Evolutionary conservation across 37 sponge, comb jelly and placozoan species (phyloP), one percentile per base, ranked within the genome.

Genomic region (Diacarnus erythraeanus): DNA sequence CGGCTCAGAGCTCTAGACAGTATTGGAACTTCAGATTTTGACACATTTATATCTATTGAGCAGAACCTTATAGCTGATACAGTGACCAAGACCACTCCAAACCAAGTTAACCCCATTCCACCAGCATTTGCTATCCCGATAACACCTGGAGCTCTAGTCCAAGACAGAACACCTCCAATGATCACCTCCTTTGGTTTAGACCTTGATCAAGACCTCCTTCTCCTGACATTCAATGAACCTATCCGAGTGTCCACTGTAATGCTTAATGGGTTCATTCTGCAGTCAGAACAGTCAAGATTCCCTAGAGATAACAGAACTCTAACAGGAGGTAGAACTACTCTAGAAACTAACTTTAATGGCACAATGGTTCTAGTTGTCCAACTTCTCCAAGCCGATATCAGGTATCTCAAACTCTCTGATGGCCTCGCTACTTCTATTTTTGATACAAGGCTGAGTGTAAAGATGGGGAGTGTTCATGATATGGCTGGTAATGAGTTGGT

Each of bases 201-300:
- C 42, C 61, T 95, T 39, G 77, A 87, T 58, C 23, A 31, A 8
- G 90, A 92, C 54, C 34, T 77, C 18, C 59, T 96, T 23, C 35
- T 17, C 6, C 73, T 96, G 36, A 80, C 75, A 3, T 96, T 96
- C 69, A 73, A 84, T 72, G 94, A 96, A 74, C 94, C 94, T 22
- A 85, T 96, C 29, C 64, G 93, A 33, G 82, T 87, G 25, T 89
- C 86, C 21, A 51, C 90, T 6, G 39, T 93, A 10, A 40, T 74
- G 25, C 75, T 77, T 33, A 18, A 54, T 20, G 47, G 33, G 12
- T 80, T 96, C 20, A 93, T 86, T 0, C n/a, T 96, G 12, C 77
- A 81, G 0, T 87, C 88, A 57, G 69, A 77, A 33, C 74, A 37
- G 12, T 69, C 80, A 23, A 17, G 26, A 40, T 21, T 64, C 23